Percentiles rank a stretch among this genome's conserved stretches.
These are phyloP conservation scores for Heliconius nattereri DNA, from an alignment of 1,140 invertebrate genomes.

Conservation along the genomic window DNA sequence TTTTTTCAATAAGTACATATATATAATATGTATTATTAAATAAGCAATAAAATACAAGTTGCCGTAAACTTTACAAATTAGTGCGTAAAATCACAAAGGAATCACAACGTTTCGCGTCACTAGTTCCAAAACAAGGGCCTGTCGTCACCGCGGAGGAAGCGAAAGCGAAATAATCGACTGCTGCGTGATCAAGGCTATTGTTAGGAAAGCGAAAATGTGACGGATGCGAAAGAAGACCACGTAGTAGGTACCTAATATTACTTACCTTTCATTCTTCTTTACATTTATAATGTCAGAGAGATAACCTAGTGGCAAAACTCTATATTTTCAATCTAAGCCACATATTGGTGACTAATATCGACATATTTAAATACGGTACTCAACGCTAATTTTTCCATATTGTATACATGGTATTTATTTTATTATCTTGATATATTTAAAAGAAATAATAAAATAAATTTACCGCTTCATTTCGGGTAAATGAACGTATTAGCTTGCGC, in stretches of 20 bases:
- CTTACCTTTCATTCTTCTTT: too few species aligned
- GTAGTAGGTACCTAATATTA: background rate
- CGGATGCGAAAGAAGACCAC: conserved; percentile 53
- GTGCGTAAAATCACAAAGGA: conserved; percentile 30
- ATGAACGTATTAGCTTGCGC: too few species aligned
- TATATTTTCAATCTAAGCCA: background rate
- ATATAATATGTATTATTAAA: too few species aligned
- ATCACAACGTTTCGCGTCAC: conserved; percentile 36
- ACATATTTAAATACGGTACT: too few species aligned
- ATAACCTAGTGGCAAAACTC: background rate
- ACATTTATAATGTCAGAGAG: too few species aligned
- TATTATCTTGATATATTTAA: too few species aligned
- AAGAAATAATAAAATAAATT: too few species aligned
- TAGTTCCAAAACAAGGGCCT: conserved; percentile 60
- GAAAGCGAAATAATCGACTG: conserved; percentile 74
- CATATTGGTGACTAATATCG: background rate
- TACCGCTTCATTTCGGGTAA: too few species aligned
- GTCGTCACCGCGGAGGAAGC: conserved; percentile 70
- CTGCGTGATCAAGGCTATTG: conserved; percentile 75
- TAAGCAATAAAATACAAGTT: background rate
- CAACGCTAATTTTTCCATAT: too few species aligned
- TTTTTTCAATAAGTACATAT: too few species aligned
- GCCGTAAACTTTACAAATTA: conserved; percentile 3
- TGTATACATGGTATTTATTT: too few species aligned
- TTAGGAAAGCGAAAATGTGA: conserved; percentile 73